Conservation (phyloP, 1,140 invertebrate genomes). For the Drosophila bipectinata region DNA sequence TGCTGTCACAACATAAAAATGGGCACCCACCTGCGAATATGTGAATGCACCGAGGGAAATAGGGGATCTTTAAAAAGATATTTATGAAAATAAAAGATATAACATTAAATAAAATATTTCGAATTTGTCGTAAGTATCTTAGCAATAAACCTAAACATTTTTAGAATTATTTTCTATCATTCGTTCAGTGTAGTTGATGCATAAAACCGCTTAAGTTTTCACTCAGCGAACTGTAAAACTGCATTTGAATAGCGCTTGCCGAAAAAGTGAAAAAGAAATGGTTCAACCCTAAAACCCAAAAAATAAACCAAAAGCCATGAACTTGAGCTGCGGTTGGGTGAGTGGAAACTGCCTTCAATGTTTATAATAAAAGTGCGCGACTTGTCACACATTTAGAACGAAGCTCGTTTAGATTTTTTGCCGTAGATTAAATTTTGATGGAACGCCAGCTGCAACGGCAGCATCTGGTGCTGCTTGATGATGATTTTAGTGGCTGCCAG, state of each 20-base stretch:
- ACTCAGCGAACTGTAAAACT: constrained; percentile 78
- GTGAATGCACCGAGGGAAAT: constrained; percentile 2
- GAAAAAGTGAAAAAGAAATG: constrained; percentile 19
- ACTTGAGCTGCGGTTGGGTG: constrained; percentile 35
- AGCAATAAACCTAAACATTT: not conserved
- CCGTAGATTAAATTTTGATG: constrained; percentile 70
- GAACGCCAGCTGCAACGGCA: constrained; percentile 36
- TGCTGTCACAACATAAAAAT: constrained; percentile 77
- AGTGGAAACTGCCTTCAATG: constrained; percentile 43
- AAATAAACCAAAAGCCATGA: constrained; percentile 28
- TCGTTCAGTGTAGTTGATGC: constrained; percentile 18
- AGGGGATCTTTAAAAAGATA: not conserved
- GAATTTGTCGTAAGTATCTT: not conserved
- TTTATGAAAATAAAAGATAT: too few relatives aligned
- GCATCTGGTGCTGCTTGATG: constrained; percentile 40
- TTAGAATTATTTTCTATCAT: not conserved
- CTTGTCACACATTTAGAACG: constrained; percentile 72
- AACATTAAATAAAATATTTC: too few relatives aligned
- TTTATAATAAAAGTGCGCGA: constrained; percentile 69
- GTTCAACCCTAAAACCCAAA: constrained; percentile 4
- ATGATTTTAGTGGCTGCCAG: constrained; percentile 56
- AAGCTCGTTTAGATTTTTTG: constrained; percentile 70
- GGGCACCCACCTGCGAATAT: constrained; percentile 16
- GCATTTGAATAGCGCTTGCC: constrained; percentile 64
- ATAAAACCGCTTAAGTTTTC: constrained; percentile 78